phyloP scores from a whole-genome alignment of 92 coral and sea anemone species.

The Siderastrea radians region DNA sequence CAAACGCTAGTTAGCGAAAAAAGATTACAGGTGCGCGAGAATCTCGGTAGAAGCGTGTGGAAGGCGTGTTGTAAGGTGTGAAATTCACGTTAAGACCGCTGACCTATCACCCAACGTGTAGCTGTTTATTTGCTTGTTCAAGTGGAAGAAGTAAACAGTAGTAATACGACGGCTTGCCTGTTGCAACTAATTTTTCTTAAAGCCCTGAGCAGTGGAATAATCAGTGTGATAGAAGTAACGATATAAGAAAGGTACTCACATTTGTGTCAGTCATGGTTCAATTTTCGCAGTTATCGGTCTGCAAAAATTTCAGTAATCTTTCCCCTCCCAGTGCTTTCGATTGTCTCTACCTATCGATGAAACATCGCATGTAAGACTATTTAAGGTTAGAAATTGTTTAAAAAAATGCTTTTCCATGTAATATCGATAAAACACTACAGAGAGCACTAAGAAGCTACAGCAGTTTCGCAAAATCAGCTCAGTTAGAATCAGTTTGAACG shows the following conservation, averaged over 20 bases:
- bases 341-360: neutral
- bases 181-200: neutral
- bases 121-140: neutral
- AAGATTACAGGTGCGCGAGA: constrained; percentile 11
- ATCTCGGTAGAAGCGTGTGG: constrained; percentile 2
- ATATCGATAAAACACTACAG: neutral
- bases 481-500: no score
- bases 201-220: neutral
- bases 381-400: neutral
- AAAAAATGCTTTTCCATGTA: neutral
- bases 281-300: neutral
- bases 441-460: no score
- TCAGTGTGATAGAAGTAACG: neutral
- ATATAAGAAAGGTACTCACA: neutral
- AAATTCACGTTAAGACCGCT: constrained; percentile 7
- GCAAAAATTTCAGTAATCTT: neutral
- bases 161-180: neutral
- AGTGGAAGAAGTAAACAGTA: neutral
- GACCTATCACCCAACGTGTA: neutral
- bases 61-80: constrained; percentile 18
- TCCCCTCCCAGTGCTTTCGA: neutral
- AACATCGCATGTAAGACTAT: neutral
- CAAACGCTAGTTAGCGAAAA: neutral
- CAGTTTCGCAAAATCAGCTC: no score
- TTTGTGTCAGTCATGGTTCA: no score